Evolutionary conservation across 2,888 invertebrate species (phyloP).

Genomic region (Netelia melanura): DNA sequence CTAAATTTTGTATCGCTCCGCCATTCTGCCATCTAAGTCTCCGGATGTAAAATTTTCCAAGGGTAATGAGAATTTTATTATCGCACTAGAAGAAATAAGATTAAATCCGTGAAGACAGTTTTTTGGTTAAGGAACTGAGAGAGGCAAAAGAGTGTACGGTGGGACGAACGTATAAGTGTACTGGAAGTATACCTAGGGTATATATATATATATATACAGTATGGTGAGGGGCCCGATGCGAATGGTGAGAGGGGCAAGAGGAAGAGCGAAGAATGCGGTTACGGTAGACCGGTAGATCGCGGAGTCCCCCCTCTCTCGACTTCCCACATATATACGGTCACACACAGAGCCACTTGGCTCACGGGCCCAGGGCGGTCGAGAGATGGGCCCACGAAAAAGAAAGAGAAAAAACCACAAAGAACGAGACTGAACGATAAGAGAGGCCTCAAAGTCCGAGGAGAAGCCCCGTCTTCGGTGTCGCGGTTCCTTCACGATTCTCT

Average conservation of each 20-base stretch:
- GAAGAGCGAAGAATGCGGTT: constrained; percentile 79
- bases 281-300: constrained; percentile 83
- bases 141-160: constrained; percentile 45
- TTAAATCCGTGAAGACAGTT: constrained; percentile 26
- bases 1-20: too few species aligned
- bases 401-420: constrained; percentile 58
- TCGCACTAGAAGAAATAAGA: neutral
- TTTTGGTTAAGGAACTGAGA: constrained; percentile 30
- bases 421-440: constrained; percentile 46
- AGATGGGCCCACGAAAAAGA: constrained; percentile 72
- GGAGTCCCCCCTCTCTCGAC: constrained; percentile 70
- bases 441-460: constrained; percentile 46
- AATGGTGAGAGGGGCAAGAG: constrained; percentile 59
- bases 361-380: constrained; percentile 71
- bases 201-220: neutral
- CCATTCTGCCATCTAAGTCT: too few species aligned
- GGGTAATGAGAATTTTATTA: too few species aligned
- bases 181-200: neutral
- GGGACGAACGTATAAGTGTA: constrained; percentile 58
- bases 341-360: constrained; percentile 54
- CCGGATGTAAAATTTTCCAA: too few species aligned
- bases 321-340: too few species aligned
- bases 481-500: constrained; percentile 28
- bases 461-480: constrained; percentile 39
- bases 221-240: constrained; percentile 32